Evolutionary conservation across 37 sponge, comb jelly and placozoan species (phyloP), one percentile per base, ranked within the genome.

Genomic region (Theonella swinhoei): DNA sequence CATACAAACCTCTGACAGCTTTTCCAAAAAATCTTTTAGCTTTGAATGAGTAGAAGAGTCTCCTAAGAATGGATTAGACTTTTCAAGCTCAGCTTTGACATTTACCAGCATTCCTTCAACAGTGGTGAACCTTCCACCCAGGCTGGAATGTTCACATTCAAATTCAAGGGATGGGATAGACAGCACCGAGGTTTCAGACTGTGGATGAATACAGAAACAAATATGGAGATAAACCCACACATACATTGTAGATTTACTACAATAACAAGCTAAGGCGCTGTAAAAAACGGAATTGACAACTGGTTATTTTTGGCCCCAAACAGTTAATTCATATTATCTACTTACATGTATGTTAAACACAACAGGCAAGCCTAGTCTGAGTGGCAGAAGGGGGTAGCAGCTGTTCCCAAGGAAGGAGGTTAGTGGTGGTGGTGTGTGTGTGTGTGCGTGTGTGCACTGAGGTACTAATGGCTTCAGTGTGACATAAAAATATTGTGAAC

Each of bases 111-210:
- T 61, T 2, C 99, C 99, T 62, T 98, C 99, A 5, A 98, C 63
- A 5, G 99, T 98, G 14, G 97, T 92, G 82, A 98, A 98, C 42
- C 85, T 42, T 0, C 99, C 99, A 34, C 97, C 95, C 1, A 94
- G 84, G 19, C 93, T 77, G 0, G 93, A 87, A 71, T 86, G 79
- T 26, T 83, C 36, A 61, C 94, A 66, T 64, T 88, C 91, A 59
- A 98, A 73, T n/a, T 94, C 92, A 58, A 98, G 68, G 31, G 88
- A 93, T 4, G 95, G 95, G 39, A 98, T 89, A 38, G 24, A 7
- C 23, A 98, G 59, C 0, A 66, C 68, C 1, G 93, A 92, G 24
- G 95, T 95, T 29, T 97, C 98, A 42, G 94, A 65, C 93, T 95
- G 65, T 19, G 17, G 11, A 47, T 9, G 54, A 31, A 68, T 47